phyloP scores from a whole-genome alignment of 92 coral and sea anemone genomes.

The Parazoanthus atlanticus region DNA sequence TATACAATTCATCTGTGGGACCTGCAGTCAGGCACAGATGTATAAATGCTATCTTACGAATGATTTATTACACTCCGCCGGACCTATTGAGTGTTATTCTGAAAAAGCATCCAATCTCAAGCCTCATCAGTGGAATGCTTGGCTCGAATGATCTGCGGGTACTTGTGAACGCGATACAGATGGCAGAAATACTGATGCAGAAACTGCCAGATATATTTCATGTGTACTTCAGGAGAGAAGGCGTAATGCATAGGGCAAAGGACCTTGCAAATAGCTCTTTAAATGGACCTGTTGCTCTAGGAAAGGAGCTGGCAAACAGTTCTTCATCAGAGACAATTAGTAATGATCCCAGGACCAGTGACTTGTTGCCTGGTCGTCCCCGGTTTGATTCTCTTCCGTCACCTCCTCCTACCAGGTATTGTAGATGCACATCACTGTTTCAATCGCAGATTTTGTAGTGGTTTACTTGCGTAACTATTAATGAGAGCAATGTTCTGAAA shows the following conservation, averaged over 20 bases:
- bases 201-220: conserved; percentile 94
- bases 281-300: conserved; percentile 47
- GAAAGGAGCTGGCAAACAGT: conserved; percentile 45
- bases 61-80: conserved; percentile 93
- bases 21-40: conserved; percentile 93
- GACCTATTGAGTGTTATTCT: conserved; percentile 83
- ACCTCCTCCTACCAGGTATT: conserved; percentile 44
- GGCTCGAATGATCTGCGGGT: conserved; percentile 89
- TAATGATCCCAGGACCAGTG: conserved; percentile 27
- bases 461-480: background rate
- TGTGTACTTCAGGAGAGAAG: conserved; percentile 96
- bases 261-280: conserved; percentile 81
- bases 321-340: conserved; percentile 49
- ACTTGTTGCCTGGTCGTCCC: conserved; percentile 29
- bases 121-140: conserved; percentile 96
- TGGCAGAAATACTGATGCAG: conserved; percentile 98
- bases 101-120: conserved; percentile 90
- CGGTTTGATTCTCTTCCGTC: conserved; percentile 34
- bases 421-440: background rate
- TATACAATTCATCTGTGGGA: conserved; percentile 96
- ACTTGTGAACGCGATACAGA: conserved; percentile 94
- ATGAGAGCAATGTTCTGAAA: background rate
- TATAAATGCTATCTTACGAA: conserved; percentile 90
- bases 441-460: background rate
- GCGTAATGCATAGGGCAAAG: conserved; percentile 96